These are phyloP conservation scores for Epistrophella euchroma DNA, from an alignment of 2,888 invertebrate genomes.

Conservation along the genomic window DNA sequence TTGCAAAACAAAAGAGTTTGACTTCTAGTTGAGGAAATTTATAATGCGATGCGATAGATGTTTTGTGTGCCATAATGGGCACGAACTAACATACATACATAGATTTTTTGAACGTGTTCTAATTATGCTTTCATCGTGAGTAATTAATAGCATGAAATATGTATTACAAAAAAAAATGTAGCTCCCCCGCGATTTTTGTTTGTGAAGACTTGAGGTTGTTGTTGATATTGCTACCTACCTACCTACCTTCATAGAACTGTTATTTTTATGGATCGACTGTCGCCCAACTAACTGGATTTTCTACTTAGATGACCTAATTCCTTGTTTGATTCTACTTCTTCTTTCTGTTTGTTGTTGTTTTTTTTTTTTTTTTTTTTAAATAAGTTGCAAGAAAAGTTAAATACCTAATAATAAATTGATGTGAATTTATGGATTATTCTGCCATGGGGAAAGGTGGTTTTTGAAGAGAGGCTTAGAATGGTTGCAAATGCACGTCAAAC, in stretches of 20 bases:
- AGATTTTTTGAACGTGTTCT: constrained; percentile 58
- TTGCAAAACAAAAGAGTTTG: constrained; percentile 16
- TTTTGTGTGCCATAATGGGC: constrained; percentile 27
- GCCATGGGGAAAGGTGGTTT: not conserved
- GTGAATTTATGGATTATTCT: constrained; percentile 4
- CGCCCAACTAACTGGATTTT: constrained; percentile 62
- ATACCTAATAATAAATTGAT: constrained; percentile 41
- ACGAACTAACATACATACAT: not conserved
- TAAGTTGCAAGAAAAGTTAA: constrained; percentile 37
- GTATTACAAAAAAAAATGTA: not conserved
- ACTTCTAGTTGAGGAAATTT: not conserved
- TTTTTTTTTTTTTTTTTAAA: constrained; percentile 2
- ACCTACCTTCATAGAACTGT: not conserved
- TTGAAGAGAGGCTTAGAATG: not conserved
- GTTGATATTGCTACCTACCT: constrained; percentile 17
- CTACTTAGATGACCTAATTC: constrained; percentile 69
- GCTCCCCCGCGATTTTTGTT: constrained; percentile 31
- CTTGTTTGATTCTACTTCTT: constrained; percentile 42
- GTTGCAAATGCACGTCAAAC: not conserved
- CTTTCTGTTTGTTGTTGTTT: not conserved
- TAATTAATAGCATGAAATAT: constrained; percentile 62
- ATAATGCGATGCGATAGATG: constrained; percentile 8
- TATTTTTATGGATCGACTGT: constrained; percentile 51
- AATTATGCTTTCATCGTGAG: constrained; percentile 66
- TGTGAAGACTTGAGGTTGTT: constrained; percentile 3